Evolutionary conservation across 2,888 invertebrate species (phyloP).

Genomic region (Neoaliturus tenellus): DNA sequence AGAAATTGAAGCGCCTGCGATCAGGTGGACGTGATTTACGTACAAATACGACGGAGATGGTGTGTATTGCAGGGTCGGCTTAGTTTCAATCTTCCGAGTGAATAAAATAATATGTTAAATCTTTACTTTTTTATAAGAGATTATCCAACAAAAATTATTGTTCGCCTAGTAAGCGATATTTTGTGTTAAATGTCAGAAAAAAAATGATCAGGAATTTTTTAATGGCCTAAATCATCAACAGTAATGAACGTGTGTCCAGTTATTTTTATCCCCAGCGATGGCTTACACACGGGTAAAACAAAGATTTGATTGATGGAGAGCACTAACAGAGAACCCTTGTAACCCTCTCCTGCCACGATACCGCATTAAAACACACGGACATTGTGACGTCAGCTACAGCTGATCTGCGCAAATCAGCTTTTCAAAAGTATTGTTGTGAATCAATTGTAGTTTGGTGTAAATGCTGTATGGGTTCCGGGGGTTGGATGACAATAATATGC

Average conservation of each 20-base stretch:
- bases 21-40: not conserved
- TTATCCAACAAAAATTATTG: no score
- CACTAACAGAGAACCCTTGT: constrained; percentile 37
- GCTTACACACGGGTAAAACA: constrained; percentile 7
- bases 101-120: no score
- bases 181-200: no score
- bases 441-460: not conserved
- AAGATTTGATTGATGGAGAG: constrained; percentile 49
- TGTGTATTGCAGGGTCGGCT: not conserved
- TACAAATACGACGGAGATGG: constrained; percentile 7
- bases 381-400: constrained; percentile 15
- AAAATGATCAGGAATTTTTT: no score
- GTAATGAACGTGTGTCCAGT: not conserved
- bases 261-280: not conserved
- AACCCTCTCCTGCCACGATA: not conserved
- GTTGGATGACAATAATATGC: no score
- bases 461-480: no score
- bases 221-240: no score
- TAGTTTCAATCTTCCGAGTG: no score
- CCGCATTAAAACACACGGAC: not conserved
- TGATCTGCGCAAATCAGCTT: not conserved
- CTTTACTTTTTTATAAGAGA: constrained; percentile 69
- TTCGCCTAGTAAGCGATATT: no score
- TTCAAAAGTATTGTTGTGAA: not conserved
- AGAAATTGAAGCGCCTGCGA: not conserved